These are phyloP conservation scores for Otocyon megalotis DNA, from an alignment of 2,113 vertebrate genomes.

Conservation along the genomic window DNA sequence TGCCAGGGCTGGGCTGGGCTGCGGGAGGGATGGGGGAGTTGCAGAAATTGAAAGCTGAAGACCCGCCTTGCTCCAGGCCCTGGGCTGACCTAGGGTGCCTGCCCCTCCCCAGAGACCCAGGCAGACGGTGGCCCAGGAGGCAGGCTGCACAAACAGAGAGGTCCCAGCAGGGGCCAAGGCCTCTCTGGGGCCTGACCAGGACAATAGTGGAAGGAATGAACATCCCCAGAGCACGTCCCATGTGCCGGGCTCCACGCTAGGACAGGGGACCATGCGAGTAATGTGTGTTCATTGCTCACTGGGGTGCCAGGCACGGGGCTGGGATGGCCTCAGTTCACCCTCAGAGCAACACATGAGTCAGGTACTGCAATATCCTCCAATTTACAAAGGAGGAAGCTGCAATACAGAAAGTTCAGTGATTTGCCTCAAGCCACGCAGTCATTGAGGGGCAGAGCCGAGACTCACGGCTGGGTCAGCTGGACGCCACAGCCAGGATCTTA, in stretches of 20 bases:
- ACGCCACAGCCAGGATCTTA: background rate
- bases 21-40: slow-evolving; percentile 79
- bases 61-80: slow-evolving; percentile 82
- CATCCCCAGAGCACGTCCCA: background rate
- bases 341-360: background rate
- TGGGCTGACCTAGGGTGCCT: slow-evolving; percentile 88
- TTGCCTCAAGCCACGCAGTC: background rate
- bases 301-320: background rate
- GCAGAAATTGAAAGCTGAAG: slow-evolving; percentile 87
- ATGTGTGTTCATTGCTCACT: fast-evolving
- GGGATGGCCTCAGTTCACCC: fast-evolving
- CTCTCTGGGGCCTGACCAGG: slow-evolving; percentile 51
- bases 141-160: slow-evolving; percentile 85
- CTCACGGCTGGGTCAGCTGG: background rate
- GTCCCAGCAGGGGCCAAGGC: slow-evolving; percentile 41
- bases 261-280: background rate
- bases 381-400: background rate
- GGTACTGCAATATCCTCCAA: fast-evolving
- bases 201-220: background rate
- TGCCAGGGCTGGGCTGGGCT: slow-evolving; percentile 82
- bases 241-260: fast-evolving
- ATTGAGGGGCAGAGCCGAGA: fast-evolving
- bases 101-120: slow-evolving; percentile 83
- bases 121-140: slow-evolving; percentile 77
- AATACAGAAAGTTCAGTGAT: background rate